These are phyloP conservation scores for Eunapius fragilis DNA, from an alignment of 37 sponge, comb jelly and placozoan genomes.

Conservation along the genomic window DNA sequence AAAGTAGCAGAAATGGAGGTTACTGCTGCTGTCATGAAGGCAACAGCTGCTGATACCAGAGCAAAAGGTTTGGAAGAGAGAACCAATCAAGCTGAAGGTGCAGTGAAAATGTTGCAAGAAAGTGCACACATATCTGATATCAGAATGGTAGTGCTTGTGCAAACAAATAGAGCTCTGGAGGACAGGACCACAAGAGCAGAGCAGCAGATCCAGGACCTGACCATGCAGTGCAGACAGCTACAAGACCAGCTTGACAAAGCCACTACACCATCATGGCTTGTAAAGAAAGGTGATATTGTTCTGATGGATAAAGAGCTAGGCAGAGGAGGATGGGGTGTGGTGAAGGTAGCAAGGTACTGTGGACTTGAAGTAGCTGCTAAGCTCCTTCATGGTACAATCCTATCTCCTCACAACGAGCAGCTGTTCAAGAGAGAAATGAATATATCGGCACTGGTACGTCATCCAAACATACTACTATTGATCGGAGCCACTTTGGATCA, in stretches of 20 bases:
- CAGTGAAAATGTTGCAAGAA: not conserved
- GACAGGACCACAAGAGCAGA: no score
- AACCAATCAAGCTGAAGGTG: not conserved
- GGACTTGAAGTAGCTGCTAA: slow-evolving; percentile 58
- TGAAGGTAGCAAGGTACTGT: slow-evolving; percentile 37
- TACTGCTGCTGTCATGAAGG: not conserved
- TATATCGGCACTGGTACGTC: slow-evolving; percentile 41
- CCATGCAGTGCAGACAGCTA: no score
- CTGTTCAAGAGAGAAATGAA: slow-evolving; percentile 58
- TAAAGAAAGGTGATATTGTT: slow-evolving; percentile 1
- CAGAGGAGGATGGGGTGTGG: slow-evolving; percentile 53
- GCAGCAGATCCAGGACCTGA: no score
- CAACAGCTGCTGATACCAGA: not conserved
- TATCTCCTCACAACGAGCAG: slow-evolving; percentile 39
- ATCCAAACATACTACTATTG: slow-evolving; percentile 57
- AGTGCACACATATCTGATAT: not conserved
- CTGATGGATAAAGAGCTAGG: slow-evolving; percentile 20
- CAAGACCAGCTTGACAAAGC: no score
- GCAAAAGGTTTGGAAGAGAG: not conserved
- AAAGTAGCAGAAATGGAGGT: no score
- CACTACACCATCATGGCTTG: slow-evolving; percentile 31
- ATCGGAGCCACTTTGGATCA: slow-evolving; percentile 21
- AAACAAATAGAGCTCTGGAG: not conserved
- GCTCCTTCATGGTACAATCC: slow-evolving; percentile 25
- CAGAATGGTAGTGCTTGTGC: not conserved